Conservation (phyloP, 1,140 invertebrate species). For the Drosophila mauritiana region DNA sequence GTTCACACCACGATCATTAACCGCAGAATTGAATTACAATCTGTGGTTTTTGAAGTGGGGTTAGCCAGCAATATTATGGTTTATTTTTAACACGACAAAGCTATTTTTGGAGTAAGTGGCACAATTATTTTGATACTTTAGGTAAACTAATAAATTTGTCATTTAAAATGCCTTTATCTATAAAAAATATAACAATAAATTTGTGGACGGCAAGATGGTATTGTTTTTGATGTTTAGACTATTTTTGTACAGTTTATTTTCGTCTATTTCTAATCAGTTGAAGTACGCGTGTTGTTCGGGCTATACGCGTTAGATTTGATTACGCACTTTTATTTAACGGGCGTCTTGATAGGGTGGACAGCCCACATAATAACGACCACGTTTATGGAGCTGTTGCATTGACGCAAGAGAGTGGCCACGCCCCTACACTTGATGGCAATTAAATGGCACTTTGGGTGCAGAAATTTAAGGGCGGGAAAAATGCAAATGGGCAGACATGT, state of each 20-base stretch:
- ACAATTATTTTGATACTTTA: too few relatives aligned
- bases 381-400: conserved; percentile 48
- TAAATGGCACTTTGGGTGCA: conserved; percentile 43
- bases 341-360: conserved; percentile 5
- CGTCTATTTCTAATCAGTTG: conserved; percentile 8
- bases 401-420: conserved; percentile 51
- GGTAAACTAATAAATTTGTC: too few relatives aligned
- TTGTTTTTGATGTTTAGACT: conserved; percentile 6
- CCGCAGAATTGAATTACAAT: neutral
- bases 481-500: conserved; percentile 41
- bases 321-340: conserved; percentile 57
- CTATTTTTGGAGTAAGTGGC: too few relatives aligned
- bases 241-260: conserved; percentile 17
- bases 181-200: neutral
- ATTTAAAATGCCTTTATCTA: too few relatives aligned
- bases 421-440: conserved; percentile 31
- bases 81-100: too few relatives aligned
- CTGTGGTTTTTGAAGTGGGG: neutral
- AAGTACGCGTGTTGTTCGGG: conserved; percentile 2
- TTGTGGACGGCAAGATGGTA: neutral
- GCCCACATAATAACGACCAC: conserved; percentile 12
- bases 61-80: too few relatives aligned
- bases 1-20: neutral
- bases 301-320: conserved; percentile 51
- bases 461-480: conserved; percentile 18